phyloP scores from a whole-genome alignment of 2,888 invertebrate genomes.

The Helicoverpa assulta region DNA sequence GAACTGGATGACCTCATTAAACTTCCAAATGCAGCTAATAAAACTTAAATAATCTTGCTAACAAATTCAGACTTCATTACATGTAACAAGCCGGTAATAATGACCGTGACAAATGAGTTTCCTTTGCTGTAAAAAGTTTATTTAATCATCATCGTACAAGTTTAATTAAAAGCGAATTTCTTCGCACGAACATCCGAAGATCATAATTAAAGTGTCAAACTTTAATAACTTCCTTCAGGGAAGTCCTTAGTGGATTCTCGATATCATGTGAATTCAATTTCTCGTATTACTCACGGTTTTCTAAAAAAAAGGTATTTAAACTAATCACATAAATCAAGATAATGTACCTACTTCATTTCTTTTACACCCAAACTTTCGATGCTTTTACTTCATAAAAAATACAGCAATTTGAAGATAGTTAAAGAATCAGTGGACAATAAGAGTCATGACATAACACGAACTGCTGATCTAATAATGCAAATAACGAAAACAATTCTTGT shows the following conservation, averaged over 20 bases:
- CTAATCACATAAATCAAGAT: neutral
- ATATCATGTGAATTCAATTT: slow-evolving; percentile 12
- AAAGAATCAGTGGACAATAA: neutral
- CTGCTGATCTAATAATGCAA: slow-evolving; percentile 12
- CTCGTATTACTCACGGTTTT: slow-evolving; percentile 11
- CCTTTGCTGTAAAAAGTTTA: slow-evolving; percentile 19
- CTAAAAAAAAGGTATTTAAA: neutral
- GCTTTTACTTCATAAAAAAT: neutral
- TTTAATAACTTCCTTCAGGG: slow-evolving; percentile 60
- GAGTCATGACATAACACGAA: neutral
- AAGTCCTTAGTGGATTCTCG: slow-evolving; percentile 37
- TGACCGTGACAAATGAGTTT: slow-evolving; percentile 26
- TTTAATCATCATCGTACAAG: slow-evolving; percentile 33
- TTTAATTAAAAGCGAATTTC: slow-evolving; percentile 50
- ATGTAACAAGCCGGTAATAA: slow-evolving; percentile 7
- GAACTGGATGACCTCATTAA: slow-evolving; percentile 20
- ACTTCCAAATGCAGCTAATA: neutral
- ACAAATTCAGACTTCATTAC: slow-evolving; percentile 7
- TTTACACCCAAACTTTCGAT: neutral
- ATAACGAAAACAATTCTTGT: slow-evolving; percentile 25
- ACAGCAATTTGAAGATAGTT: slow-evolving; percentile 1
- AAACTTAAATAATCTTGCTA: slow-evolving; percentile 2
- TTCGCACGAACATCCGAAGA: slow-evolving; percentile 47
- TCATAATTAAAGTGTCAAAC: slow-evolving; percentile 59
- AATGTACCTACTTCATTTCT: neutral